Evolutionary conservation across 2,113 vertebrate genomes (phyloP), one percentile per base, ranked within the genome.

Genomic region (Pituophis catenifer): DNA sequence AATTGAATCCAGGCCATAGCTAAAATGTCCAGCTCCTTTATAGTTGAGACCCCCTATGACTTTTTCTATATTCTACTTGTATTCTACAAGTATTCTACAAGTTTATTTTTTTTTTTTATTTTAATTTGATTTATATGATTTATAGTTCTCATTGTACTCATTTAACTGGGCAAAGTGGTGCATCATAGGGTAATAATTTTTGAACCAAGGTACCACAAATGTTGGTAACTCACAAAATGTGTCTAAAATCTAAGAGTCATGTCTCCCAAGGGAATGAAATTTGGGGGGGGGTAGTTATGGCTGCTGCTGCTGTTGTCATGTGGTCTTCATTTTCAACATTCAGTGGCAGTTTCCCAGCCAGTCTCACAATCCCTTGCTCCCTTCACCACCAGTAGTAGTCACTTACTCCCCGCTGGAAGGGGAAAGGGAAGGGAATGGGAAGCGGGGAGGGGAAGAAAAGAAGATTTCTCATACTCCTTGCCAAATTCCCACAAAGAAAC

Each of bases 1-100:
- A 98, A 98, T 97, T 97, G 97, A 97, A 97, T 98, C 96, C 98
- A 98, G 97, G 97, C 97, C 97, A 94, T 96, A 96, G 96, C 96
- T 97, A 97, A 98, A 98, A 98, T 97, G 97, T 95, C 97, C 97
- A 97, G 95, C 97, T 97, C 97, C 97, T 97, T 96, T 96, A 95
- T 94, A 96, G 97, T 97, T 62, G 94, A 97, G 97, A 95, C 96
- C 96, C 96, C 96, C 96, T 97, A 96, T 96, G 94, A 96, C 96
- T 97, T 97, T 97, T 96, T 11, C 3, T 50, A 50, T 50, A 50
- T 50, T 50, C 48, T 50, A 50, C 48, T 50, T 50, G 6, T 50
- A 50, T 50, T 50, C 5, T 6, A 48, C 4, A 5, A 5, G 48
- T 48, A 48, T 48, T 48, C 5, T 50, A 50, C 48, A 0, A 50